A percentile compares a stretch with the other conserved stretches of the same genome.
These are phyloP conservation scores for Urocitellus parryii DNA, from an alignment of 2,113 vertebrate genomes.

Conservation along the genomic window DNA sequence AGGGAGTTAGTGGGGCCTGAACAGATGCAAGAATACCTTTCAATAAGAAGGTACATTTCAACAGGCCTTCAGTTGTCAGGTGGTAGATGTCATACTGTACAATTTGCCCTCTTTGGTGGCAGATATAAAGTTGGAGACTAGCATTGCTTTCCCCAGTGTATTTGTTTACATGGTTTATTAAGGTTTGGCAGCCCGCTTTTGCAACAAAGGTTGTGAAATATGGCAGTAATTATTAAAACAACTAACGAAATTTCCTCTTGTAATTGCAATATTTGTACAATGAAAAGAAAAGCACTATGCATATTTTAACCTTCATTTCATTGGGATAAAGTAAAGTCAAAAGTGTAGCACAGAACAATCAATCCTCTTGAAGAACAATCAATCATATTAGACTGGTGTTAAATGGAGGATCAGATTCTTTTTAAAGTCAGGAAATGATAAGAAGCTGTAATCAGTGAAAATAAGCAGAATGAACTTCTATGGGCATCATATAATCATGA, in stretches of 20 bases:
- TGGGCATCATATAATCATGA: background rate
- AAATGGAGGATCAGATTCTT: slow-evolving; percentile 16
- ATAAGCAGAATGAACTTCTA: background rate
- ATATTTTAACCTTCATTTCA: background rate
- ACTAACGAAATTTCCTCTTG: background rate
- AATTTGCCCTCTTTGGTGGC: background rate
- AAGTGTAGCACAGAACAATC: background rate
- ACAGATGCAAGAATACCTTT: background rate
- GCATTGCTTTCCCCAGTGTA: background rate
- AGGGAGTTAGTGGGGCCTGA: background rate
- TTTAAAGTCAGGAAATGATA: background rate
- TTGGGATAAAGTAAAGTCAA: background rate
- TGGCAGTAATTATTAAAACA: background rate
- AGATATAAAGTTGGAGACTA: background rate
- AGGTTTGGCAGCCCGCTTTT: background rate
- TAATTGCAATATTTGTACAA: background rate
- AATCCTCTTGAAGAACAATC: background rate
- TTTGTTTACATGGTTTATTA: background rate
- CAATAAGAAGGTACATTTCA: background rate
- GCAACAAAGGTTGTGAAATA: background rate
- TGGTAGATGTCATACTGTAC: background rate
- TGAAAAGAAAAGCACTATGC: background rate
- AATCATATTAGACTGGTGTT: background rate
- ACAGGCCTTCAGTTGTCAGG: background rate
- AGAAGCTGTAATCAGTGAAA: background rate